Base-by-base conservation (phyloP, 2,888 invertebrate genomes). In the Perdita meconis region DNA sequence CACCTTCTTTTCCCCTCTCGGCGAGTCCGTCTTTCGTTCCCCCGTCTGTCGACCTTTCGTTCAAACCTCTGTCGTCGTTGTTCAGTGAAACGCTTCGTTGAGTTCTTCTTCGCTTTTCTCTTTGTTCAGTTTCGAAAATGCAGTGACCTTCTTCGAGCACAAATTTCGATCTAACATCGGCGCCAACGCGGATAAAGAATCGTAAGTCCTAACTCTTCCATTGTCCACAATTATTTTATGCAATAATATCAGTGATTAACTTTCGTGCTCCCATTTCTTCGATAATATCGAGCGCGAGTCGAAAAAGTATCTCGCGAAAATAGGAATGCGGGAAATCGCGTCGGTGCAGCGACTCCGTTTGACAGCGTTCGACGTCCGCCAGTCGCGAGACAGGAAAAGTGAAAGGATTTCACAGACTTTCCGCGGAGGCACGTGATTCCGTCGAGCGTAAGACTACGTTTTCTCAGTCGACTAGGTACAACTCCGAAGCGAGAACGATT, bases 351-450 rank as follows among this genome's bases (percentile, higher is more conserved):
- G 47, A 26, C 55, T 24, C 6, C 67, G 70, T 70, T 71, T 53
- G 57, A 66, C 72, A 60, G 42, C 44, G 36, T 56, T 64, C 78
- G 16, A 56, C 57, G 47, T 73, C 53, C 69, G 61, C 51, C 63
- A 51, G 69, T 42, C n/a, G 73, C 24, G 57, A 72, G 76, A 66
- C 55, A 72, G 74, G 77, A 80, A 81, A 84, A 86, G 84, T 84
- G 86, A 84, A 81, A 84, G 84, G 86, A 76, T 19, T 57, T 59
- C 34, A 3, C 64, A 66, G 61, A 61, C 83, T 85, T 77, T 74
- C 60, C 72, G 71, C 76, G 53, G 51, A 36, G 56, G 24, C 68
- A 44, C 57, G 57, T 61, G 80, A 80, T 63, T 74, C 61, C 42
- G 51, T 44, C 3, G 0, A 55, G 26, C 22, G 47, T 64, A 60